Conservation (phyloP, 2,113 vertebrate species). For the Ceyx cyanopectus region DNA sequence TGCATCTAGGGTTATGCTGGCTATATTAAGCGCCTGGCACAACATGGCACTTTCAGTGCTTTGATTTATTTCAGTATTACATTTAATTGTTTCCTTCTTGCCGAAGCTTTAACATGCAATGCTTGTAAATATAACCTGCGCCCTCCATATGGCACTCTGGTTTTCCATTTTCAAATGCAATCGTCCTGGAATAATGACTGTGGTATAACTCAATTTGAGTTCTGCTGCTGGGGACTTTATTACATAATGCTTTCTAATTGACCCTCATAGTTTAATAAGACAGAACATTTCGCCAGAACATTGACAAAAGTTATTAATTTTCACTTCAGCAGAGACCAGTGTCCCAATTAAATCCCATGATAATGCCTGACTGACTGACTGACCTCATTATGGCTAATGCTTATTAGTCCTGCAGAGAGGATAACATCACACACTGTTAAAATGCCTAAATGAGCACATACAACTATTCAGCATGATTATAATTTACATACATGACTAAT, state of each 20-base stretch:
- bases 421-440: slow-evolving; percentile 84
- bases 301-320: slow-evolving; percentile 99
- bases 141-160: slow-evolving; percentile 83
- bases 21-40: slow-evolving; percentile 70
- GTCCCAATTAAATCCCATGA: slow-evolving; percentile 99
- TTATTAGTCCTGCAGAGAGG: slow-evolving; percentile 93
- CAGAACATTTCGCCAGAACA: slow-evolving; percentile 95
- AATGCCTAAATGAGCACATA: slow-evolving; percentile 90
- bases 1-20: too few relatives aligned
- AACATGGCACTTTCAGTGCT: slow-evolving; percentile 66
- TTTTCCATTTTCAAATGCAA: slow-evolving; percentile 88
- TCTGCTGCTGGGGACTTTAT: slow-evolving; percentile 95
- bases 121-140: slow-evolving; percentile 82
- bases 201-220: slow-evolving; percentile 96
- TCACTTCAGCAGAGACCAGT: slow-evolving; percentile 98
- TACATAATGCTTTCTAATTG: slow-evolving; percentile 99
- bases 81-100: slow-evolving; percentile 88
- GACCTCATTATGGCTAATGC: slow-evolving; percentile 96
- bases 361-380: slow-evolving; percentile 92
- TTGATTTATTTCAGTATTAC: slow-evolving; percentile 84
- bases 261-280: slow-evolving; percentile 96
- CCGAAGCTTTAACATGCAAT: slow-evolving; percentile 81
- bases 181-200: slow-evolving; percentile 85
- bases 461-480: slow-evolving; percentile 81
- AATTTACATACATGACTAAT: slow-evolving; percentile 87